Base-by-base conservation (phyloP, 2,113 vertebrate genomes). In the Alosa alosa region DNA sequence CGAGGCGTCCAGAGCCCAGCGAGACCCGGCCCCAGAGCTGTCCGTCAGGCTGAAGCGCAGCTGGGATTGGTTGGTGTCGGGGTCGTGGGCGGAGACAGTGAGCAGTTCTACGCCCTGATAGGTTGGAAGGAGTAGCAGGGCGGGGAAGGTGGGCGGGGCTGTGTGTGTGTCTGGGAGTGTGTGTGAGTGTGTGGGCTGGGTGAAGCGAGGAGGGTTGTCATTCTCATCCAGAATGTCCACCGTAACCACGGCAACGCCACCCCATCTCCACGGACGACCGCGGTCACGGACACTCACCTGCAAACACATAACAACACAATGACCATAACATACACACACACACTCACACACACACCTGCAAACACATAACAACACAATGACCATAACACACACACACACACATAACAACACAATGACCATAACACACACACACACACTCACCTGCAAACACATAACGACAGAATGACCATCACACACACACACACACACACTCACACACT, bases 201-300 rank as follows among this genome's bases (percentile, higher is more conserved):
- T 97, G 89, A 99, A 99, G 72, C 92, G 88, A 44, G 98, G 98
- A 0, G 97, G 97, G 75, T 97, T 99, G 90, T 99, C 98, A 84
- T 99, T 99, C 86, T 97, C 96, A 91, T 99, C 98, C 31, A 94
- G 96, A 31, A 99, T 97, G 89, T 97, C 96, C 85, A 99, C 95
- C 15, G 93, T 97, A 68, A 99, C 98, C 88, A 98, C 96, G 11
- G 96, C 96, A 97, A 90, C 90, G 97, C 81, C 99, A 97, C 15
- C 98, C 98, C 5, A 97, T 97, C 84, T 99, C 91, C 92, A 97
- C 1, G 98, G 97, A 85, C 92, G 96, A 22, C 98, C 98, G 1
- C 95, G 98, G 90, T 99, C 98, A 88, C 97, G 95, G 55, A 99
- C 98, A 0, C 97, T 96, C 57, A 99, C 64, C 64, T 72, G 64